Conservation (phyloP, 2,888 invertebrate genomes). For the Tubulanus polymorphus region DNA sequence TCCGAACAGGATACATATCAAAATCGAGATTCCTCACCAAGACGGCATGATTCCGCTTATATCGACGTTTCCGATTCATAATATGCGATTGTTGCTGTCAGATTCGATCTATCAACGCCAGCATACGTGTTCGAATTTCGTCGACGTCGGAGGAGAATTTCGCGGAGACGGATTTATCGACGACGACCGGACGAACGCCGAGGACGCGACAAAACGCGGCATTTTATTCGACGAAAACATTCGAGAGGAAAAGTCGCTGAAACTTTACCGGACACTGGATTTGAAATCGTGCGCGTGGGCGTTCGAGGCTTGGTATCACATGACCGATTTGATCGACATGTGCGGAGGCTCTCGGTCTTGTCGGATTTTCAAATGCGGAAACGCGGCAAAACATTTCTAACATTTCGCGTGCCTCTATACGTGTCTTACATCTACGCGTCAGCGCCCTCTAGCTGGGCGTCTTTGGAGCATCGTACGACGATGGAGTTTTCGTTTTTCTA, state of each 20-base stretch:
- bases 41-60: slow-evolving; percentile 55
- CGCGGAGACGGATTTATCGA: no score
- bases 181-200: no score
- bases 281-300: slow-evolving; percentile 52
- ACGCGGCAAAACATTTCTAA: slow-evolving; percentile 46
- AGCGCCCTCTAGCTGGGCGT: slow-evolving; percentile 52
- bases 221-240: slow-evolving; percentile 39
- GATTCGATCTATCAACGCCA: slow-evolving; percentile 51
- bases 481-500: slow-evolving; percentile 54
- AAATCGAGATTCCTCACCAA: slow-evolving; percentile 51
- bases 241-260: slow-evolving; percentile 33
- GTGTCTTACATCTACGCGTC: slow-evolving; percentile 53
- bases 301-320: slow-evolving; percentile 54
- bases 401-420: slow-evolving; percentile 52
- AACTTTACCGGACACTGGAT: slow-evolving; percentile 52
- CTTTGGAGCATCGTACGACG: slow-evolving; percentile 54
- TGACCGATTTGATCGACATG: slow-evolving; percentile 52
- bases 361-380: slow-evolving; percentile 48
- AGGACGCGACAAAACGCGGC: slow-evolving; percentile 33
- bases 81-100: slow-evolving; percentile 49
- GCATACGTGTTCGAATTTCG: slow-evolving; percentile 54
- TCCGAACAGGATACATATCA: slow-evolving; percentile 51
- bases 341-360: slow-evolving; percentile 53
- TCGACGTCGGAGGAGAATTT: no score
- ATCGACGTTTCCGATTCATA: slow-evolving; percentile 53